Evolutionary conservation across 2,797 vertebrate species (phyloP).

Genomic region (Rhabdophis nuchalis): DNA sequence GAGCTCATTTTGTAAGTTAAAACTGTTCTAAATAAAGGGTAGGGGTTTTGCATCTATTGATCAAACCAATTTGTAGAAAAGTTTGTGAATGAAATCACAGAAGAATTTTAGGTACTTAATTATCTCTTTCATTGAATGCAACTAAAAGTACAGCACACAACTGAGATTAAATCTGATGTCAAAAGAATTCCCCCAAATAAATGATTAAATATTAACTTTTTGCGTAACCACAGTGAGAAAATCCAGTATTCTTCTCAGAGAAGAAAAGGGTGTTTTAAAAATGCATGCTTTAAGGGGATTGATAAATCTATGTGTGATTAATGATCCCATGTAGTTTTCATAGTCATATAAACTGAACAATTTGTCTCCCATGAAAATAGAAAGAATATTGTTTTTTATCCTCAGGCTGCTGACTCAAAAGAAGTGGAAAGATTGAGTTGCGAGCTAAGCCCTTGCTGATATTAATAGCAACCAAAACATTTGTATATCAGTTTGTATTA

Average conservation of each 20-base stretch:
- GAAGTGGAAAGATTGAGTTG: background rate
- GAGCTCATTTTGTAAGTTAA: background rate
- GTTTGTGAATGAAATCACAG: background rate
- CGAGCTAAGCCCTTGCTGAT: background rate
- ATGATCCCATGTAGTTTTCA: background rate
- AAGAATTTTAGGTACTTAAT: background rate
- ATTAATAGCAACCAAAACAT: background rate
- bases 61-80: background rate
- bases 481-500: background rate
- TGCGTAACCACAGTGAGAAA: background rate
- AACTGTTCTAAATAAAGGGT: background rate
- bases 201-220: background rate
- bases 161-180: background rate
- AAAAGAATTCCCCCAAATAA: background rate
- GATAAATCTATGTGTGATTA: background rate
- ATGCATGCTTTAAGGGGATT: background rate
- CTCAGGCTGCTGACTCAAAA: background rate
- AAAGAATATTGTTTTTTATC: background rate
- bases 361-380: background rate
- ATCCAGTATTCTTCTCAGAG: background rate
- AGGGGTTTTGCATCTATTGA: background rate
- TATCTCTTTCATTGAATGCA: background rate
- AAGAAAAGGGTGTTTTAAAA: background rate
- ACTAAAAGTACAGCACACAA: background rate
- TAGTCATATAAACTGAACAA: background rate